Conservation (phyloP, 2,888 invertebrate species). For the Pyrrhia umbra region DNA sequence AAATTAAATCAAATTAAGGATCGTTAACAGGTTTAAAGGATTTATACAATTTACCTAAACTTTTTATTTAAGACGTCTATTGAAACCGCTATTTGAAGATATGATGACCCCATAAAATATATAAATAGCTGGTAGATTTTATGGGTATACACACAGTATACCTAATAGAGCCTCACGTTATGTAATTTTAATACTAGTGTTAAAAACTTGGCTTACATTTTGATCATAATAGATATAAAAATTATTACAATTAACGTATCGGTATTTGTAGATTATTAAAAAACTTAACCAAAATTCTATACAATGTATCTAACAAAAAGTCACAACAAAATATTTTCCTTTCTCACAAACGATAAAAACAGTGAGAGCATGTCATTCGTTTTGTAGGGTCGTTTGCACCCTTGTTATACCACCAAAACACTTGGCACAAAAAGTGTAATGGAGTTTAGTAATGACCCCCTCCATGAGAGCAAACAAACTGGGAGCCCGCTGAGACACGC, state of each 20-base stretch:
- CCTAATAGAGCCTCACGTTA: too few relatives aligned
- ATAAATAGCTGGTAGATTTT: too few relatives aligned
- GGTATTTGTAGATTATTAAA: not conserved
- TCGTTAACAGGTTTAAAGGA: not conserved
- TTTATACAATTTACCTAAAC: not conserved
- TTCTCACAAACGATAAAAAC: conserved; percentile 80
- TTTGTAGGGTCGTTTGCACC: conserved; percentile 89
- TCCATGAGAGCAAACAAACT: conserved; percentile 80
- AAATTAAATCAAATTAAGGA: not conserved
- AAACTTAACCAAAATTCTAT: conserved; percentile 22
- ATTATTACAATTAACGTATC: too few relatives aligned
- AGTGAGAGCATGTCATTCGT: conserved; percentile 84
- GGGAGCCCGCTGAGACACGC: conserved; percentile 80
- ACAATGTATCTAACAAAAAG: conserved; percentile 54
- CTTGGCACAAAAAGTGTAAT: conserved; percentile 90
- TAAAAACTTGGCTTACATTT: too few relatives aligned
- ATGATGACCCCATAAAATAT: too few relatives aligned
- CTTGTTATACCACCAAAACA: conserved; percentile 89
- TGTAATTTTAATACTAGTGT: too few relatives aligned
- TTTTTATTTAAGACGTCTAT: not conserved
- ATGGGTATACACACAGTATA: too few relatives aligned
- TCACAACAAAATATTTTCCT: conserved; percentile 68
- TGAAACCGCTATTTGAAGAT: too few relatives aligned
- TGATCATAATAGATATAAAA: too few relatives aligned
- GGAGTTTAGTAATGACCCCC: conserved; percentile 89